These are phyloP conservation scores for Numenius arquata DNA, from an alignment of 2,113 vertebrate species.

Conservation along the genomic window DNA sequence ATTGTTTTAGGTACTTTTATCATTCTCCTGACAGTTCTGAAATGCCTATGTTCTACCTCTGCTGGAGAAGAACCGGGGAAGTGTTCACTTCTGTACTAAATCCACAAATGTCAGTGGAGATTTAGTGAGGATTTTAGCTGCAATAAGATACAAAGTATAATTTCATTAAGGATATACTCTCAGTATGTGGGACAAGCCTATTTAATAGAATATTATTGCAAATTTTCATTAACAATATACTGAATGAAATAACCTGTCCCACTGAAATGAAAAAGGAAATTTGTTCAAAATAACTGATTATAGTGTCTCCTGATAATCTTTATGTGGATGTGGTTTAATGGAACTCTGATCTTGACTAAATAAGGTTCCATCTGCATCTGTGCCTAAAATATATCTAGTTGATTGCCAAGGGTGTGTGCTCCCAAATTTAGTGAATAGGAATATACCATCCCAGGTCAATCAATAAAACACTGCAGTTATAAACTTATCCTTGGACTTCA, in stretches of 20 bases:
- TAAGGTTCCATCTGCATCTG: not conserved
- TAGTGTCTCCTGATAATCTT: not conserved
- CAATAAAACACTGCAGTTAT: not conserved
- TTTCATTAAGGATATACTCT: not conserved
- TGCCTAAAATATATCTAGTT: not conserved
- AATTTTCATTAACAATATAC: constrained; percentile 17
- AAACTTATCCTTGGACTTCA: not conserved
- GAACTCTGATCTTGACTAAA: not conserved
- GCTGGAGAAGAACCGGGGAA: not conserved
- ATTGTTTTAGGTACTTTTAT: not conserved
- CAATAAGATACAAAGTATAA: not conserved
- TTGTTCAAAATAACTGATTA: not conserved
- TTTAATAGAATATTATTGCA: constrained; percentile 8
- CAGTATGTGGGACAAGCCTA: not conserved
- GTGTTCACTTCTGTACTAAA: not conserved
- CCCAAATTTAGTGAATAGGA: not conserved
- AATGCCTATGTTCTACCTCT: not conserved
- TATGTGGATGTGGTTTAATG: not conserved
- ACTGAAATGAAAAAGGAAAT: constrained; percentile 15
- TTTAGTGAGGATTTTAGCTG: not conserved
- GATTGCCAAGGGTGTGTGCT: not conserved
- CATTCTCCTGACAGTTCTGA: not conserved
- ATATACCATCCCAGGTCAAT: not conserved
- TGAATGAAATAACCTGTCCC: not conserved
- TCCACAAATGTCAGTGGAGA: not conserved